A percentile compares a stretch with the other conserved stretches of the same genome.
Evolutionary conservation across 2,888 invertebrate species (phyloP).

Genomic region (Ernsta delagoae): DNA sequence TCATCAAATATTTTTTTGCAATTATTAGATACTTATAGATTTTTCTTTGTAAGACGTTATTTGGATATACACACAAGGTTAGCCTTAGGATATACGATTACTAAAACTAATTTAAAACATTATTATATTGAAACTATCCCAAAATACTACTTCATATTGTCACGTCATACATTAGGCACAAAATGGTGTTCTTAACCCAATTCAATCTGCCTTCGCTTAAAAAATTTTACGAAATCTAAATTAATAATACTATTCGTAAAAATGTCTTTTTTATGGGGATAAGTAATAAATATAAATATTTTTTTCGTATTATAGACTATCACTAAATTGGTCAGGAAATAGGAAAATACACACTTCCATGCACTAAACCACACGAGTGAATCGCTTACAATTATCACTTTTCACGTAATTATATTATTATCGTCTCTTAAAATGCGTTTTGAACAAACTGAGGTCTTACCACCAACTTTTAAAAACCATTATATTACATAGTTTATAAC

Average conservation of each 20-base stretch:
- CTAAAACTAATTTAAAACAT: background rate
- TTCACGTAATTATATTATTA: slow-evolving; percentile 24
- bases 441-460: slow-evolving; percentile 42
- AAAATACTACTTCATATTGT: slow-evolving; percentile 67
- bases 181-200: slow-evolving; percentile 80
- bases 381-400: slow-evolving; percentile 38
- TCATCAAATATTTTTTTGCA: too few species aligned
- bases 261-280: slow-evolving; percentile 81
- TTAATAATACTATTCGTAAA: slow-evolving; percentile 85
- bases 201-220: slow-evolving; percentile 70
- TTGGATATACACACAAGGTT: too few species aligned
- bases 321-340: slow-evolving; percentile 81
- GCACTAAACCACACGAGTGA: slow-evolving; percentile 43
- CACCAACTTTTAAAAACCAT: too few species aligned
- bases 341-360: slow-evolving; percentile 75
- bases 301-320: slow-evolving; percentile 70
- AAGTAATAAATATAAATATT: slow-evolving; percentile 80
- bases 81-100: too few species aligned
- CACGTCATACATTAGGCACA: slow-evolving; percentile 74
- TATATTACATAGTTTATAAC: too few species aligned
- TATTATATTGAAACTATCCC: slow-evolving; percentile 54
- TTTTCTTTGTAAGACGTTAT: too few species aligned
- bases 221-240: slow-evolving; percentile 77
- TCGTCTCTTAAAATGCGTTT: slow-evolving; percentile 43
- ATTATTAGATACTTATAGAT: too few species aligned